Conservation (phyloP, 2,113 vertebrate genomes). For the Rhinogobius similis region DNA sequence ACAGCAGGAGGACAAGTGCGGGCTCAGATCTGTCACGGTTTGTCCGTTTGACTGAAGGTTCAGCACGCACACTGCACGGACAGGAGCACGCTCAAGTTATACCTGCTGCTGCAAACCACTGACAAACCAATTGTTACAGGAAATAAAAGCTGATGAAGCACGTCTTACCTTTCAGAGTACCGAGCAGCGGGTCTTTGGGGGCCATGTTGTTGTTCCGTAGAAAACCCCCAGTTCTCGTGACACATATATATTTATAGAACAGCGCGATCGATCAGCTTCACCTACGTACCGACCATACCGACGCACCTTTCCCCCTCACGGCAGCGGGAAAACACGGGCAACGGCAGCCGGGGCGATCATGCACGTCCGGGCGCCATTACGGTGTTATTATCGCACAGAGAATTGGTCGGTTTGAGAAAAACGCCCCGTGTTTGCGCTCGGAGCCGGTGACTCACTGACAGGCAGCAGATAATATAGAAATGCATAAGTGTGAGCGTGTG, state of each 20-base stretch:
- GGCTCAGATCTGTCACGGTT: conserved; percentile 74
- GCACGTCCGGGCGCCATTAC: not conserved
- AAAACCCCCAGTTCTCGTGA: conserved; percentile 1
- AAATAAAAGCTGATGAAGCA: no score
- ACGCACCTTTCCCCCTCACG: conserved; percentile 20
- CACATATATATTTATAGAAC: not conserved
- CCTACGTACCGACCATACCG: conserved; percentile 38
- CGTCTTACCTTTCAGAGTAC: conserved; percentile 81
- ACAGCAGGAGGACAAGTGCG: conserved; percentile 80
- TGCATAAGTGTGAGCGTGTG: not conserved
- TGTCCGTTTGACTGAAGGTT: conserved; percentile 70
- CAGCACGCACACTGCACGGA: conserved; percentile 75
- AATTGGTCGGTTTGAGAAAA: not conserved
- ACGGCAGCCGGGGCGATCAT: no score
- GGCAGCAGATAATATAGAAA: conserved; percentile 6
- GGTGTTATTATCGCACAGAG: not conserved
- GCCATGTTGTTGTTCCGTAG: conserved; percentile 69
- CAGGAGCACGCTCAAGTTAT: not conserved
- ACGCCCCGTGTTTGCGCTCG: not conserved
- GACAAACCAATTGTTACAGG: no score
- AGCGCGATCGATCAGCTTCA: conserved; percentile 13
- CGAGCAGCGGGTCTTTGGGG: conserved; percentile 81
- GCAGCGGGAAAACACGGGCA: not conserved
- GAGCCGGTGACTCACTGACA: conserved; percentile 7
- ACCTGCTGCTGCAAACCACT: no score